A percentile compares a stretch with the other conserved stretches of the same genome.
Evolutionary conservation across 2,113 vertebrate species (phyloP).

Genomic region (Urocynchramus pylzowi): DNA sequence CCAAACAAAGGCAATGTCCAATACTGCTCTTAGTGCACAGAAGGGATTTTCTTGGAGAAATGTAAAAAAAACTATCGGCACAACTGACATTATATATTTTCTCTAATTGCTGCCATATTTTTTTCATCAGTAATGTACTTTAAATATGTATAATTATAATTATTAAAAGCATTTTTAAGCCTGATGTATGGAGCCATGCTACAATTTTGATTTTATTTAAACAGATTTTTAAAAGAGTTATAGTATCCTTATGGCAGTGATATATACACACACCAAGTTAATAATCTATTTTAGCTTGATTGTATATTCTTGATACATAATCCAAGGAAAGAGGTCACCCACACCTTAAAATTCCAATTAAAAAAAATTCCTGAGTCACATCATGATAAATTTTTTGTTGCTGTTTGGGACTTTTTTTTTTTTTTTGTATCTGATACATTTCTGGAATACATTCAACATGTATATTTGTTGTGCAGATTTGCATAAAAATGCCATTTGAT

Average conservation of each 20-base stretch:
- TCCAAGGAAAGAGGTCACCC: background rate
- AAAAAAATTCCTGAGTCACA: background rate
- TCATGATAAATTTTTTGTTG: background rate
- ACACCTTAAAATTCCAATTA: background rate
- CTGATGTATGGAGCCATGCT: background rate
- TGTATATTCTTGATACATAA: background rate
- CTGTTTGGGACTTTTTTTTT: background rate
- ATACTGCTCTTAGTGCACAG: fast-evolving
- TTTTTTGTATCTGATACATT: background rate
- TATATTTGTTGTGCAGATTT: conserved; percentile 48
- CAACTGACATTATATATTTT: background rate
- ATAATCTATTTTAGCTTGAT: background rate
- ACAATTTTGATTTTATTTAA: background rate
- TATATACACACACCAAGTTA: background rate
- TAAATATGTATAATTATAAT: background rate
- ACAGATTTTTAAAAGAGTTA: background rate
- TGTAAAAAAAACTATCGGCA: background rate
- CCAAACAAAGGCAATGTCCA: background rate
- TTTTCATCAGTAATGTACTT: background rate
- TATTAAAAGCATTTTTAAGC: background rate
- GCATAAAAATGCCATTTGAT: conserved; percentile 37
- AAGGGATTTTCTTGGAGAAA: background rate
- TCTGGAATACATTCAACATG: conserved; percentile 25
- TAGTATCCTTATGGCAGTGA: background rate
- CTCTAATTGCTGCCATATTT: background rate